Evolutionary conservation across 2,113 vertebrate genomes (phyloP).

Genomic region (Brachypodius melanocephalos): DNA sequence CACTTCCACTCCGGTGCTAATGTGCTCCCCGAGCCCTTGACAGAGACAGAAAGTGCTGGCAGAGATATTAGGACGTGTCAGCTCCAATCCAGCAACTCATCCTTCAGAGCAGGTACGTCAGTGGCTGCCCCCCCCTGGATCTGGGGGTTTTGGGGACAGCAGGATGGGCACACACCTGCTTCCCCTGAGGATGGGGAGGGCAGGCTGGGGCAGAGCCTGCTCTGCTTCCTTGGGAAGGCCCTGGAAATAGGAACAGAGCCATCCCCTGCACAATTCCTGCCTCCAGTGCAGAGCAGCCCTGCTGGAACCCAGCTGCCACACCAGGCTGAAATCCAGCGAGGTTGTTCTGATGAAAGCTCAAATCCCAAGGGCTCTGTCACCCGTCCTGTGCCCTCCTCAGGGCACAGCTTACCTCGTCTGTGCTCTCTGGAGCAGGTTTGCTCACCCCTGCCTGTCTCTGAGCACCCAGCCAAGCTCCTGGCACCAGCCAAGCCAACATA

Average conservation of each 20-base stretch:
- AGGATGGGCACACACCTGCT: neutral
- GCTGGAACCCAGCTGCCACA: neutral
- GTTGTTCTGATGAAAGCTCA: neutral
- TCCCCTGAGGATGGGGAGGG: rapidly evolving
- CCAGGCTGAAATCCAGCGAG: neutral
- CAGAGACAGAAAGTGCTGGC: constrained; percentile 17
- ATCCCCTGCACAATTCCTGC: rapidly evolving
- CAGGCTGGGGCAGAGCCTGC: neutral
- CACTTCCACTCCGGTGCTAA: constrained; percentile 38
- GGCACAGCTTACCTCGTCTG: neutral
- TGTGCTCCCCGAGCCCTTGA: constrained; percentile 24
- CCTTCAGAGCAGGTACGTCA: constrained; percentile 42
- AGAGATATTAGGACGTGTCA: constrained; percentile 49
- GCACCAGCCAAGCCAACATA: neutral
- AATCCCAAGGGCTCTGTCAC: neutral
- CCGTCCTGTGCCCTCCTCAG: neutral
- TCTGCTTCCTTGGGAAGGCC: neutral
- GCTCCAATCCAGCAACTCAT: constrained; percentile 45
- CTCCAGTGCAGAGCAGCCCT: neutral
- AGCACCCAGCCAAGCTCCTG: constrained; percentile 9
- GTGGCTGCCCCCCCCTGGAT: neutral
- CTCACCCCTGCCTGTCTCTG: neutral
- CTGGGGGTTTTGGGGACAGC: neutral
- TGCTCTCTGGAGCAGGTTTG: neutral
- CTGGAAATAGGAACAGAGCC: neutral